Evolutionary conservation across 1,140 invertebrate genomes (phyloP).

Genomic region (Drosophila watanabei): DNA sequence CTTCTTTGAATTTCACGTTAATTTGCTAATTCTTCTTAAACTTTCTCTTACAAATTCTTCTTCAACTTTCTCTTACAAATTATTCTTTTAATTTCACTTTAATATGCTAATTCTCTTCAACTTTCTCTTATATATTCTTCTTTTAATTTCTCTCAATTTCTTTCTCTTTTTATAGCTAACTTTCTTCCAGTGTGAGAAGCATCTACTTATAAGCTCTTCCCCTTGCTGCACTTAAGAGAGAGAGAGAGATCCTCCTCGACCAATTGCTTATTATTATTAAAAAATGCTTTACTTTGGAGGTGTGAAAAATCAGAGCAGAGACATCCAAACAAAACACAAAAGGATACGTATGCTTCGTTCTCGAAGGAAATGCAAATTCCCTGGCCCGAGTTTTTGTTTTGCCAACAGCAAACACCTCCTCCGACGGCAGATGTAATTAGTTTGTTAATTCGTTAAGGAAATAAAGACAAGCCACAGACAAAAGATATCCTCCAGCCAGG

Average conservation of each 20-base stretch:
- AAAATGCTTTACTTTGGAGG: no score
- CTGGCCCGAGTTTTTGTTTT: constrained; percentile 62
- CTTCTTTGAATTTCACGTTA: no score
- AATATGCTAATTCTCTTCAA: background rate
- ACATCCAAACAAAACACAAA: constrained; percentile 76
- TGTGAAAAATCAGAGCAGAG: constrained; percentile 77
- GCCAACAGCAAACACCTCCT: constrained; percentile 81
- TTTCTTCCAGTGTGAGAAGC: background rate
- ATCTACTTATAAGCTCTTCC: background rate
- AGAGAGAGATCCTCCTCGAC: constrained; percentile 22
- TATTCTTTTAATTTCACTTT: no score
- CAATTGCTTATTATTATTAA: constrained; percentile 58
- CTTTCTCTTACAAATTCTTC: no score
- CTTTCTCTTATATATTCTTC: background rate
- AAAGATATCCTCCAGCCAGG: constrained; percentile 23
- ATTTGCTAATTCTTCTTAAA: no score
- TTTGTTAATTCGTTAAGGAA: constrained; percentile 64
- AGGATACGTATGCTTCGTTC: constrained; percentile 1
- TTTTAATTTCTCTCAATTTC: background rate
- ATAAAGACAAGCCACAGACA: background rate
- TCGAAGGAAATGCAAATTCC: constrained; percentile 73
- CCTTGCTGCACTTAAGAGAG: constrained; percentile 43
- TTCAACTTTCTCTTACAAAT: no score
- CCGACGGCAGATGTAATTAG: constrained; percentile 73
- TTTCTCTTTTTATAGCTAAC: background rate